Conservation (phyloP, 2,113 vertebrate species). For the Steatornis caripensis region DNA sequence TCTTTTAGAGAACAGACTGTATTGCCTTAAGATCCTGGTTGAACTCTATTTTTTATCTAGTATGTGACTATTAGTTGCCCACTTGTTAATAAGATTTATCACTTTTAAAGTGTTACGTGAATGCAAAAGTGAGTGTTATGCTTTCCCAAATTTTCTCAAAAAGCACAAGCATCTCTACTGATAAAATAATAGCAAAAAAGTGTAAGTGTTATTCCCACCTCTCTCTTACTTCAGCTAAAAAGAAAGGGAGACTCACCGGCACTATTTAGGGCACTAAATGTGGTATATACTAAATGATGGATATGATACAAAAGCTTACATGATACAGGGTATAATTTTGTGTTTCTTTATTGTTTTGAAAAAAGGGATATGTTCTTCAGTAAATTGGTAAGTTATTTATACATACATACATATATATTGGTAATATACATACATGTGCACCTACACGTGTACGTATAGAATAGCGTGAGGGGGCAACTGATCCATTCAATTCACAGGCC, state of each 20-base stretch:
- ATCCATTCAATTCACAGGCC: not conserved
- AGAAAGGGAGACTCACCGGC: not conserved
- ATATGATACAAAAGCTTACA: not conserved
- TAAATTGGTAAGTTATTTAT: not conserved
- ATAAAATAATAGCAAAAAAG: not conserved
- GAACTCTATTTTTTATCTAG: not conserved
- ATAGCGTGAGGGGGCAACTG: not conserved
- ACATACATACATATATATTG: too few relatives aligned
- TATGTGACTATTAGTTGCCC: not conserved
- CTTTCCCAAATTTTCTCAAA: not conserved
- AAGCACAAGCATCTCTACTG: too few relatives aligned
- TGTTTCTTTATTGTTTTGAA: not conserved
- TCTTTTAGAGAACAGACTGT: not conserved
- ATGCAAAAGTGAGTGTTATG: not conserved
- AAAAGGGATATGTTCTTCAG: not conserved
- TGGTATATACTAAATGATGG: not conserved
- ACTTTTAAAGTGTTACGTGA: not conserved
- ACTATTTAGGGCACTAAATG: not conserved
- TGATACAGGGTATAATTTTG: not conserved
- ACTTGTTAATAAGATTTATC: not conserved
- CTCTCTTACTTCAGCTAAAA: not conserved
- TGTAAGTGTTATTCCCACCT: not conserved
- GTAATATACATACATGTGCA: not conserved
- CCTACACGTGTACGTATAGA: accelerated
- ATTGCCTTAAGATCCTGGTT: not conserved